These are phyloP conservation scores for Brachypodius melanocephalos DNA, from an alignment of 2,113 vertebrate genomes.

Conservation along the genomic window DNA sequence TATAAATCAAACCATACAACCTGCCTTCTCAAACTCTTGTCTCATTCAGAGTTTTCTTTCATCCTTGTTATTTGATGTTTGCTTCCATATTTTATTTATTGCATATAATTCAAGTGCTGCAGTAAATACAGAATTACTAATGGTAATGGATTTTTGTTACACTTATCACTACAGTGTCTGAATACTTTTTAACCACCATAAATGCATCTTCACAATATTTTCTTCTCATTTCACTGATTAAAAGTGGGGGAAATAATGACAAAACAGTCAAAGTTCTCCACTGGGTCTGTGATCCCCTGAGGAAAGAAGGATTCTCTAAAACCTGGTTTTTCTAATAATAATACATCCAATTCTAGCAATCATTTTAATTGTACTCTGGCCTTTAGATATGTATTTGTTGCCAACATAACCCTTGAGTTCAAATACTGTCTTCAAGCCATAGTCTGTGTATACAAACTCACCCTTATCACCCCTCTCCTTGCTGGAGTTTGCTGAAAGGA, in stretches of 20 bases:
- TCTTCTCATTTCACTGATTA: background rate
- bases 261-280: background rate
- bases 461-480: background rate
- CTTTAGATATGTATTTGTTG: background rate
- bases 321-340: background rate
- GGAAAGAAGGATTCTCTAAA: background rate
- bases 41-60: conserved; percentile 16
- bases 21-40: background rate
- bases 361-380: background rate
- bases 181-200: background rate
- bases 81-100: conserved; percentile 35
- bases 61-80: conserved; percentile 41
- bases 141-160: background rate
- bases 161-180: background rate
- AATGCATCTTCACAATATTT: background rate
- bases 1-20: background rate
- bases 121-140: conserved; percentile 27
- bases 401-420: background rate
- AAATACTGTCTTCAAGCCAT: background rate
- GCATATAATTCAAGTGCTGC: background rate
- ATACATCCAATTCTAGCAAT: background rate
- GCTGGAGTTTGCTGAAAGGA: background rate
- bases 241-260: background rate
- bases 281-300: background rate
- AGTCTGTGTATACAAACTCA: background rate